Evolutionary conservation across 1,140 invertebrate genomes (phyloP).

Genomic region (Sweltsa coloradensis): DNA sequence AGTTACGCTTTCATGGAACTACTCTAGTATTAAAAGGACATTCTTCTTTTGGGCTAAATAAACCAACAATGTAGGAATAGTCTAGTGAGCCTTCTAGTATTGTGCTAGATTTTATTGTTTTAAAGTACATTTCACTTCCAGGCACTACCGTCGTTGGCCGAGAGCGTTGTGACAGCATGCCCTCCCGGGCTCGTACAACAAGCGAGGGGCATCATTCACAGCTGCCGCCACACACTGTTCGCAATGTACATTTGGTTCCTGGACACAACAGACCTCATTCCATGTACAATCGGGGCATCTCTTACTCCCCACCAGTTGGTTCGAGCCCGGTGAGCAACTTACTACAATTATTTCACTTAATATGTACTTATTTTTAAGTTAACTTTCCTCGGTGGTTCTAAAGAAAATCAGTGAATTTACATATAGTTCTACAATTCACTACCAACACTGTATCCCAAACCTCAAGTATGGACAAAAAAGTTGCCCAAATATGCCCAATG

Average conservation of each 20-base stretch:
- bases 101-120: too few species aligned
- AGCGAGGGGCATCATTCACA: constrained; percentile 36
- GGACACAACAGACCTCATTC: constrained; percentile 35
- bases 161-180: constrained; percentile 68
- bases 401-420: neutral
- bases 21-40: too few species aligned
- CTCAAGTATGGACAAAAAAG: too few species aligned
- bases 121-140: constrained; percentile 26
- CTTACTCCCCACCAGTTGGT: constrained; percentile 46
- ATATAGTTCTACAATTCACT: too few species aligned
- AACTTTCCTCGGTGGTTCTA: neutral
- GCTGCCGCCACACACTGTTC: constrained; percentile 2
- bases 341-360: constrained; percentile 19
- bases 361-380: neutral
- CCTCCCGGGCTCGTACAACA: constrained; percentile 47
- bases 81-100: too few species aligned
- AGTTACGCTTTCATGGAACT: too few species aligned
- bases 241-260: constrained; percentile 9
- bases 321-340: constrained; percentile 48
- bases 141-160: constrained; percentile 29
- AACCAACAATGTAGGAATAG: too few species aligned
- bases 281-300: constrained; percentile 40
- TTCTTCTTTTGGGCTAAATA: too few species aligned
- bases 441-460: too few species aligned
- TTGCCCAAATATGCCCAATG: too few species aligned